phyloP scores from a whole-genome alignment of 2,113 vertebrate species.

The Orientallactaga bullata region DNA sequence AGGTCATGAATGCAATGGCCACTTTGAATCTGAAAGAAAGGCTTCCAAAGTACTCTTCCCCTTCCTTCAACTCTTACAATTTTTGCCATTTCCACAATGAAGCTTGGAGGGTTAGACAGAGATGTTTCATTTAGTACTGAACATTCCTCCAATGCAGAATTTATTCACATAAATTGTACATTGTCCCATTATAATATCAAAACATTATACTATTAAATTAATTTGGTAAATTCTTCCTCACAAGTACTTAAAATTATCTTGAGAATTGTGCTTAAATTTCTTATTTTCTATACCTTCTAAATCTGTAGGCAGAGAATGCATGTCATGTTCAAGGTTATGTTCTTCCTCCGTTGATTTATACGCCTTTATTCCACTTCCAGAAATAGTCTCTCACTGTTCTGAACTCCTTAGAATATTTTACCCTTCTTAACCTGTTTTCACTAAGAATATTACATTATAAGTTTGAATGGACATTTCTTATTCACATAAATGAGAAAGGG shows the following conservation, averaged over 20 bases:
- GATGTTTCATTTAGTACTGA: too few relatives aligned
- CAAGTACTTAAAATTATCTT: neutral
- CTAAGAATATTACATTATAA: neutral
- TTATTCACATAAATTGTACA: too few relatives aligned
- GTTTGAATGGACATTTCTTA: neutral
- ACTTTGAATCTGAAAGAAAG: too few relatives aligned
- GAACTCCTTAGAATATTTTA: conserved; percentile 3
- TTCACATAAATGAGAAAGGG: neutral
- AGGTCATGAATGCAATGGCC: too few relatives aligned
- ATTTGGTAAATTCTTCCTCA: too few relatives aligned
- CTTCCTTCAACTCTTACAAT: too few relatives aligned
- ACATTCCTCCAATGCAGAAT: too few relatives aligned
- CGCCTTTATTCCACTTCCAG: neutral
- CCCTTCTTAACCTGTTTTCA: neutral
- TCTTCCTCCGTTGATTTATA: neutral
- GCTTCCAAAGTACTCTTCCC: too few relatives aligned
- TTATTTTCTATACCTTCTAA: neutral
- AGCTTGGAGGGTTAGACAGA: too few relatives aligned
- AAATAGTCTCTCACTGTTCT: neutral
- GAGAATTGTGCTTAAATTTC: neutral
- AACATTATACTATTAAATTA: too few relatives aligned
- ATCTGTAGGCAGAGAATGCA: neutral
- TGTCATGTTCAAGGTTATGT: neutral
- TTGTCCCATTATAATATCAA: too few relatives aligned
- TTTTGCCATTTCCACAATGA: too few relatives aligned